Percentiles rank a stretch among this genome's conserved stretches.
These are phyloP conservation scores for Drosophila pseudotalamancana DNA, from an alignment of 2,888 invertebrate species.

Conservation along the genomic window DNA sequence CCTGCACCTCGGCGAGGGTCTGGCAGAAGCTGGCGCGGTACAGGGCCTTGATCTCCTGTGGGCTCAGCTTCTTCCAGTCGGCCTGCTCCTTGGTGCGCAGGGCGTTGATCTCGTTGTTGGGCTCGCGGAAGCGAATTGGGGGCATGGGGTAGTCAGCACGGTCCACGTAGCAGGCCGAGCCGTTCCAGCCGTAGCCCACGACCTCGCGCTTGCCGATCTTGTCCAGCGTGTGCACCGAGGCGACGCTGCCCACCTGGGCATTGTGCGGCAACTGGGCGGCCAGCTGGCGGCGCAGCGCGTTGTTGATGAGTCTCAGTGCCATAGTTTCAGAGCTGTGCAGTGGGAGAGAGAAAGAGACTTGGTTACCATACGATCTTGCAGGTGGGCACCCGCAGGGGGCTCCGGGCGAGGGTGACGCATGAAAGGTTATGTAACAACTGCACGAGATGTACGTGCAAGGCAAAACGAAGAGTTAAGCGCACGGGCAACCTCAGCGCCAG, in stretches of 20 bases:
- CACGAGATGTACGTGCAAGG: conserved; percentile 25
- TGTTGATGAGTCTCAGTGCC: conserved; percentile 81
- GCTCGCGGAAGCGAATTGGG: conserved; percentile 92
- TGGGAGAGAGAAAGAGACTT: neutral
- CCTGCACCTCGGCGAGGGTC: conserved; percentile 95
- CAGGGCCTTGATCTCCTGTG: conserved; percentile 96
- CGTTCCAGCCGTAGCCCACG: conserved; percentile 95
- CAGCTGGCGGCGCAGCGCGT: conserved; percentile 78
- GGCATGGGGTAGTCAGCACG: conserved; percentile 94
- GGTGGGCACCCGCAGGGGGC: neutral
- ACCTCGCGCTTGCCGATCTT: conserved; percentile 94
- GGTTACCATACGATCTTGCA: neutral
- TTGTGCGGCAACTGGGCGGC: conserved; percentile 70
- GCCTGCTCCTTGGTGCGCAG: conserved; percentile 96
- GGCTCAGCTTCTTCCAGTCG: conserved; percentile 96
- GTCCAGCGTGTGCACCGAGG: conserved; percentile 82
- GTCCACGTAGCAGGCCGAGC: conserved; percentile 91
- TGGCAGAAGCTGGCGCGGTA: conserved; percentile 97
- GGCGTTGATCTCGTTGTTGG: conserved; percentile 89
- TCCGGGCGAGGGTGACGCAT: conserved; percentile 45
- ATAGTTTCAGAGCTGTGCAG: conserved; percentile 58
- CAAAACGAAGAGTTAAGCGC: neutral
- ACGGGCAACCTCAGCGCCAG: neutral
- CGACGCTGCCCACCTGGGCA: conserved; percentile 78
- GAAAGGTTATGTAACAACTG: conserved; percentile 62